Evolutionary conservation across 1,140 invertebrate genomes (phyloP), one percentile per base, ranked within the genome.

Genomic region (Pseudoatta argentina): DNA sequence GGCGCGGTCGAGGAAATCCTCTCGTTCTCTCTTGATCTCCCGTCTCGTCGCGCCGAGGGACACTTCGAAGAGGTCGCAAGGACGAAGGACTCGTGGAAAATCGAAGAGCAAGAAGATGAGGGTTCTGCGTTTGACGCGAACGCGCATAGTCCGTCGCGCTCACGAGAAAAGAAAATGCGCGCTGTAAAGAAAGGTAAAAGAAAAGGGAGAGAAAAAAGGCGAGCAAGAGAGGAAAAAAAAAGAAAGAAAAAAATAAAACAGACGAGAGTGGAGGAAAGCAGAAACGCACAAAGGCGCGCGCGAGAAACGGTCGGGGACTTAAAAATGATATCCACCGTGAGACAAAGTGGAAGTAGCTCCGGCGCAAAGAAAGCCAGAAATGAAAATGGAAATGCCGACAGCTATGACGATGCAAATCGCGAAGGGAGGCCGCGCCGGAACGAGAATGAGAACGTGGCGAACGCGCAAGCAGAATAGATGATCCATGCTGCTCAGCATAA

Each of bases 361-460:
- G 67, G 67, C 67, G 67, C 79, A 83, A 73, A 75, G 79, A 83
- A 83, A 83, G 79, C 67, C 79, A 83, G 69, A 83, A 83, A 83
- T 83, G 79, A 83, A 83, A 83, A 83, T 83, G 79, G 79, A 83
- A 83, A 83, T 83, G 79, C 79, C 67, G 79, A 73, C 79, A 83
- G 69, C 79, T 83, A 83, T 75, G 69, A 48, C 79, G 55, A 83
- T 83, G 79, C 69, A 83, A 83, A 83, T 83, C 79, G 79, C 79
- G 69, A 61, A 30, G 69, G 30, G 69, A 83, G 30, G 55, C 39
- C 55, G 55, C 30, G 39, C 39, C 55, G 55, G 53, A 71, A 71
- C 44, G 53, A 71, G 64, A 72, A 81, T 81, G 78, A 81, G 79
- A 71, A 61, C 66, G 34, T 72, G 18, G 79, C 39, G 39, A 75